Evolutionary conservation across 2,113 vertebrate species (phyloP).

Genomic region (Spheniscus mendiculus): DNA sequence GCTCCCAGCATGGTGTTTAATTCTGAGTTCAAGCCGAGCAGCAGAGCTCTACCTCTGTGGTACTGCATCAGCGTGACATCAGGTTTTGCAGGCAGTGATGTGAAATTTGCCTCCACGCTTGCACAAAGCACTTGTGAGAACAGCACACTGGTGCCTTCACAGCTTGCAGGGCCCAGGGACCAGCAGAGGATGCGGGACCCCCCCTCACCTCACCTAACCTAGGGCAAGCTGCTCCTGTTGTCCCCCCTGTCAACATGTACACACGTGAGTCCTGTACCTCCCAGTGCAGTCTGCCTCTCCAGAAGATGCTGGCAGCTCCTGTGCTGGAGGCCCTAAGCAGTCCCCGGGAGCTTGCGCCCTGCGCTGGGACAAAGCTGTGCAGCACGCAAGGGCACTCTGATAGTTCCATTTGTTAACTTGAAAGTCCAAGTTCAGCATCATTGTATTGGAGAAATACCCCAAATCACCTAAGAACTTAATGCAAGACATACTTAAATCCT

Average conservation of each 20-base stretch:
- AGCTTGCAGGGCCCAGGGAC: neutral
- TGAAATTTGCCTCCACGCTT: neutral
- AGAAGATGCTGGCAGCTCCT: neutral
- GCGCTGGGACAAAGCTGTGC: neutral
- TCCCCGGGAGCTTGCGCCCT: neutral
- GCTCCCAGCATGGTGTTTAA: neutral
- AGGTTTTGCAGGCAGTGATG: neutral
- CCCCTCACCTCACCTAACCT: neutral
- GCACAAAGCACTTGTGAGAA: neutral
- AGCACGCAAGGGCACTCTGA: neutral
- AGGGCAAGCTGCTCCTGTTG: neutral
- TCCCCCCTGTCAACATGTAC: neutral
- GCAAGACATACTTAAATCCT: neutral
- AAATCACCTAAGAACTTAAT: neutral
- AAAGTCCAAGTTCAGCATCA: neutral
- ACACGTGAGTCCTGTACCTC: neutral
- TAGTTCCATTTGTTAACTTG: neutral
- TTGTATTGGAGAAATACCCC: neutral
- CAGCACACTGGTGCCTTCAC: neutral
- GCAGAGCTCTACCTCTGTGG: neutral
- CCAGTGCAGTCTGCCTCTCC: neutral
- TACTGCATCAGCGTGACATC: neutral
- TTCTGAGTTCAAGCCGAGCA: neutral
- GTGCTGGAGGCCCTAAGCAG: neutral
- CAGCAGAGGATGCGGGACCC: neutral